Base-by-base conservation (phyloP, 2,888 invertebrate genomes). In the Drosophila silvestris region DNA sequence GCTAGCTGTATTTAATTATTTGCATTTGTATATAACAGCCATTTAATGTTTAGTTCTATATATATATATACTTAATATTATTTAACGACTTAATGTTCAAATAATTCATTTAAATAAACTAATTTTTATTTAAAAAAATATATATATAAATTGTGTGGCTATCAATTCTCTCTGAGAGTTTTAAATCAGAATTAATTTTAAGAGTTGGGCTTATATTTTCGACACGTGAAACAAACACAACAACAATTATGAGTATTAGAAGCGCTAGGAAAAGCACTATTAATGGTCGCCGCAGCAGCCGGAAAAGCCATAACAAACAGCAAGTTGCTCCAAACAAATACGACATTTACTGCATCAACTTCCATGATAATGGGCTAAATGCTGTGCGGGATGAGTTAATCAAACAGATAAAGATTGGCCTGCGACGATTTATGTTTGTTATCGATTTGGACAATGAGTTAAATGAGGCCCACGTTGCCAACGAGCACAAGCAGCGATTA, bases 351-450 rank as follows among this genome's bases (percentile, higher is more conserved):
- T 87, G 86, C 44, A 52, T 90, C 3, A 90, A 91, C 26, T 88
- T 91, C 53, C 79, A 91, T 63, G 91, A 91, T 39, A 83, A 70
- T 1, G 79, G 87, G 0, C 70, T 92, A 5, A 68, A 59, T 4
- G 72, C 88, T 9, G 79, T 92, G 44, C 88, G 87, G 6, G 70
- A 91, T 37, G 91, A 89, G 73, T 91, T 82, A n/a, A 70, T 85
- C 9, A 73, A 76, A 0, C 84, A 85, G 51, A 73, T 90, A 0
- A 68, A 66, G n/a, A 51, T 61, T 1, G 92, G 92, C 0, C 41
- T 81, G 7, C 81, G 92, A 0, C 81, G 85, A 28, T 75, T 74
- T 0, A 56, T 92, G 0, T 91, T 89, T 57, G 74, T 91, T 19
- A 78, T 92, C 28, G 91, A 92, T 67, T 35, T 92, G 53, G 83